phyloP scores from a whole-genome alignment of 2,888 invertebrate genomes.

The Drosophila monieri region DNA sequence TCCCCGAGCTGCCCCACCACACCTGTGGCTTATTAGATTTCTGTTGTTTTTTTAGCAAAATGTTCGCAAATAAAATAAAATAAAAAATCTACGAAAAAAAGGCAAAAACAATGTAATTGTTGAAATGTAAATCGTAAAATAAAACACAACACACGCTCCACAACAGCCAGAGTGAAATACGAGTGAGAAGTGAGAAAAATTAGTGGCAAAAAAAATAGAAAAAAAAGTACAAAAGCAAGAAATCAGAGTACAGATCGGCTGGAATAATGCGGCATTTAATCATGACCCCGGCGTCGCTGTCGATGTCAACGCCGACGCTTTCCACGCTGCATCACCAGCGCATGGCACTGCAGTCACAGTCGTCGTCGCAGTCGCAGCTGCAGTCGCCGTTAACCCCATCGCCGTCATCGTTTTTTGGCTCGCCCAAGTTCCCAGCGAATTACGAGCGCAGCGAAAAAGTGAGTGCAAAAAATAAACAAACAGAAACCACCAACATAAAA shows the following conservation, averaged over 20 bases:
- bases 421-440: conserved; percentile 74
- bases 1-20: background rate
- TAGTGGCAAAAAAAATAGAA: conserved; percentile 14
- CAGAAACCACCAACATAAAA: conserved; percentile 4
- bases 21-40: conserved; percentile 28
- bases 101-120: conserved; percentile 61
- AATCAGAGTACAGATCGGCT: conserved; percentile 4
- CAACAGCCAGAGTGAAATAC: conserved; percentile 32
- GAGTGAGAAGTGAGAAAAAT: conserved; percentile 49
- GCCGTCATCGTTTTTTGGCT: conserved; percentile 65
- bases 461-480: conserved; percentile 58
- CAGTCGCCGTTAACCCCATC: conserved; percentile 59
- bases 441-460: conserved; percentile 82
- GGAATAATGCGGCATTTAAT: conserved; percentile 74
- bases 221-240: background rate
- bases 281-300: conserved; percentile 74
- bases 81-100: conserved; percentile 32
- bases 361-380: conserved; percentile 38
- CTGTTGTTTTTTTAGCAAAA: conserved; percentile 49
- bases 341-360: conserved; percentile 52
- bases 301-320: conserved; percentile 72
- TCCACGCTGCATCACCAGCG: conserved; percentile 70
- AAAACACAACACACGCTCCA: conserved; percentile 13
- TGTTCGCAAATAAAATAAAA: conserved; percentile 56
- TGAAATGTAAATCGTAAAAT: conserved; percentile 36